phyloP scores from a whole-genome alignment of 2,113 vertebrate genomes.

The Trinectes maculatus region DNA sequence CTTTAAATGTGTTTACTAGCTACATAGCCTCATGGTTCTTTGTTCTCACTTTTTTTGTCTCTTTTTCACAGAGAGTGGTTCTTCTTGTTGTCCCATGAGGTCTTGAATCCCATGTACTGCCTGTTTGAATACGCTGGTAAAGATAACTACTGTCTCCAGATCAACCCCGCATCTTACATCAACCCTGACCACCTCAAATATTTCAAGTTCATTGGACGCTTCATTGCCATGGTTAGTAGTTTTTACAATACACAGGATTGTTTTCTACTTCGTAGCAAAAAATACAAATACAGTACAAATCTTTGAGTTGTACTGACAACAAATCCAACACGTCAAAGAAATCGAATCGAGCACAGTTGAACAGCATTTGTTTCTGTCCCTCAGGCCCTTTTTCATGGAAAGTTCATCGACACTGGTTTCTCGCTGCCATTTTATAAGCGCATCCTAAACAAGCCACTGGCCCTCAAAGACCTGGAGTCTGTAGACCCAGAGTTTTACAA shows the following conservation, averaged over 20 bases:
- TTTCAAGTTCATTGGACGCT: conserved; percentile 96
- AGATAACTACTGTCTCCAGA: conserved; percentile 99
- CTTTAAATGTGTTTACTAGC: too few relatives aligned
- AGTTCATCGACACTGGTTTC: conserved; percentile 99
- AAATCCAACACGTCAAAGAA: neutral
- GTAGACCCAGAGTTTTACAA: conserved; percentile 99
- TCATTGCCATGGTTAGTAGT: conserved; percentile 94
- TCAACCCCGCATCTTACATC: conserved; percentile 97
- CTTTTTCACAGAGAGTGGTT: conserved; percentile 92
- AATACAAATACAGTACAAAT: too few relatives aligned
- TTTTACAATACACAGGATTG: neutral
- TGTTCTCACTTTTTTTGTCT: neutral
- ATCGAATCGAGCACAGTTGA: neutral
- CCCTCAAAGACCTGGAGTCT: conserved; percentile 96
- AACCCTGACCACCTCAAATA: conserved; percentile 99
- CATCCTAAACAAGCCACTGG: conserved; percentile 94
- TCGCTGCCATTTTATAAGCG: conserved; percentile 98
- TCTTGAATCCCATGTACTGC: conserved; percentile 99
- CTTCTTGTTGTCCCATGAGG: conserved; percentile 98
- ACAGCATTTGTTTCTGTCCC: conserved; percentile 3
- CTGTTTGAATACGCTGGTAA: conserved; percentile 99
- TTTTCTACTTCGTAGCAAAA: neutral
- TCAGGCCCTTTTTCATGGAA: conserved; percentile 96
- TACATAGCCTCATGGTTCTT: too few relatives aligned
- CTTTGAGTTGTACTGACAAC: too few relatives aligned